Base-by-base conservation (phyloP, 2,888 invertebrate species). In the Himalopsyche anomala region DNA sequence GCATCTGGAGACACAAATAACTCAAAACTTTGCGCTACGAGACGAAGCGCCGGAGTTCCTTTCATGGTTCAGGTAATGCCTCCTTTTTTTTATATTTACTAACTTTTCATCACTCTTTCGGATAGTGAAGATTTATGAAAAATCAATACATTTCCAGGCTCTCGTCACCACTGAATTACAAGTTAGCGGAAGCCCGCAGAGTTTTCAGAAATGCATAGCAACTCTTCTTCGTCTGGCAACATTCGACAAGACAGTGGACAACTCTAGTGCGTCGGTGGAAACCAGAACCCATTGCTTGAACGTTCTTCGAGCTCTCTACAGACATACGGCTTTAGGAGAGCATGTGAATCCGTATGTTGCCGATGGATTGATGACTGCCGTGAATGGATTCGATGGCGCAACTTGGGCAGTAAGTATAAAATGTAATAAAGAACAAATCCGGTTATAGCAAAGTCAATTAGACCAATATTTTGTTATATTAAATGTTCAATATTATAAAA, bases 1-100 rank as follows among this genome's bases (percentile, higher is more conserved):
- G 91, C 92, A 0, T 93, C 93, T 3, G 92, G 91, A 5, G 90
- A 91, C 89, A 91, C 91, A 79, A 89, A 92, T 81, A 90, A 92
- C 88, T 91, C 91, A 2, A 94, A 94, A 90, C 91, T 97, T 17
- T 97, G 96, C 90, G 94, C 97, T 6, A 99, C 99, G 0, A 93
- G 99, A 38, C 93, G 99, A 87, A 98, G 98, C 91, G 99, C 98
- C 15, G 99, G 99, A 0, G 94, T 99, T 84, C 99, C 99, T 0
- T 99, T 97, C 91, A 96, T 98, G 94, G 95, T 98, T 89, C 96
- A 97, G 94, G 96, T 96, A 89, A 36, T 51, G 5, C 81, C 17
- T 15, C 5, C 28, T 28, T 17, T 1, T 38, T 38, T 17, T 42
- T 4, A 19, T 69, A n/a, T 87, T 82, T 88, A 62, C 89, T 5